Conservation (phyloP, 2,888 invertebrate species). For the Diploptera punctata region DNA sequence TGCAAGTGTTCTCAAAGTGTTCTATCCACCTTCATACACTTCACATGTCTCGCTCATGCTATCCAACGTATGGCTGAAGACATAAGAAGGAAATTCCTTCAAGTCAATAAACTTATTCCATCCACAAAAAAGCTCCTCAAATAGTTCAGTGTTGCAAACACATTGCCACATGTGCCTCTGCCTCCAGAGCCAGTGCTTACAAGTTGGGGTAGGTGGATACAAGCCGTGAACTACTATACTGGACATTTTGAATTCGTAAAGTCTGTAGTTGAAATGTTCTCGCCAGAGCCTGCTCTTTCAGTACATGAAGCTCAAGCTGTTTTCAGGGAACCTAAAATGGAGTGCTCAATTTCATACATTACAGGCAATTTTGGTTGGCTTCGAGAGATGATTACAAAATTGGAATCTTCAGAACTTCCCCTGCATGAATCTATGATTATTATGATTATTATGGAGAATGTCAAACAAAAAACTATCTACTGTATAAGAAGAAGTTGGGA, state of each 20-base stretch:
- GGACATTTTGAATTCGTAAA: background rate
- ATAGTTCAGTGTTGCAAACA: conserved; percentile 3
- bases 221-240: no score
- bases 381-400: background rate
- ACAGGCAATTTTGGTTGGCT: background rate
- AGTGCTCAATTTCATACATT: no score
- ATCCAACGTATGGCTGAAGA: background rate
- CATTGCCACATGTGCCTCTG: no score
- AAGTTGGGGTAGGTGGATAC: background rate
- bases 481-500: no score
- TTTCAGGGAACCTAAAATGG: no score
- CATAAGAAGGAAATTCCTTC: background rate
- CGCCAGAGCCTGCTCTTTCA: no score
- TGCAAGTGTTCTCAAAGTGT: conserved; percentile 6
- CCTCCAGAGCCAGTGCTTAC: background rate
- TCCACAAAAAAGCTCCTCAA: conserved; percentile 13
- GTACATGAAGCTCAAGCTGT: no score
- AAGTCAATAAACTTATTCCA: no score
- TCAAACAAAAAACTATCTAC: no score
- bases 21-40: background rate
- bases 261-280: no score
- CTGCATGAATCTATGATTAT: no score
- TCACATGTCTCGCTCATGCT: conserved; percentile 13
- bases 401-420: background rate
- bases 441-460: no score